Evolutionary conservation across 2,888 invertebrate species (phyloP), one percentile per base, ranked within the genome.

Genomic region (Lasioglossum leucozonium): DNA sequence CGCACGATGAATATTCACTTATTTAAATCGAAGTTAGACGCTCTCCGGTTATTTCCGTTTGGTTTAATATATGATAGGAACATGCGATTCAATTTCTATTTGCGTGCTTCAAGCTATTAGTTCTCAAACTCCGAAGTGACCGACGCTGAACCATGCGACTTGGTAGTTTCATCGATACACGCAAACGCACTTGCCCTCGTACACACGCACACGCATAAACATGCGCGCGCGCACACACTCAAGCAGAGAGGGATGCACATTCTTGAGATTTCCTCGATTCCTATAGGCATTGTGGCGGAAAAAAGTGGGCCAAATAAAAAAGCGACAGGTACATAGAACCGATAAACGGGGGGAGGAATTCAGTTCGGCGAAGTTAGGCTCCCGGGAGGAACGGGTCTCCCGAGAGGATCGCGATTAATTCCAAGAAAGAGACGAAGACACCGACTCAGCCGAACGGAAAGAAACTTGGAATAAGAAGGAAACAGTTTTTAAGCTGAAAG

Each of bases 391-490:
- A 37, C 16, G 11, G n/a, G n/a, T 55, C 62, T 72, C 82, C 77
- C 34, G n/a, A 76, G 77, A 58, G 42, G 72, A 75, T 79, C 79
- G 79, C 86, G 77, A 87, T 87, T 87, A 87, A 87, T 87, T 87
- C 82, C 67, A 69, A 78, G 81, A 69, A 79, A 79, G 86, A 62
- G 42, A 37, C 75, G 78, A 85, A 72, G 81, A 84, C 78, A 85
- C 75, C 74, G 85, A 77, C 67, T 75, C 71, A 44, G 77, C 44
- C 51, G 30, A 73, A 51, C 69, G 22, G 30, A 47, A 72, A 34
- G 73, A 47, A 42, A 26, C 34, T 72, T 13, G 22, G 62, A 74
- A 30, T 75, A 44, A 79, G 55, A 58, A 73, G 47, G 26, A 72
- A 73, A 77, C 34, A 77, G 72, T 83, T 85, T 85, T 85, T 83